Base-by-base conservation (phyloP, 2,797 vertebrate species). In the Sus cebifrons region DNA sequence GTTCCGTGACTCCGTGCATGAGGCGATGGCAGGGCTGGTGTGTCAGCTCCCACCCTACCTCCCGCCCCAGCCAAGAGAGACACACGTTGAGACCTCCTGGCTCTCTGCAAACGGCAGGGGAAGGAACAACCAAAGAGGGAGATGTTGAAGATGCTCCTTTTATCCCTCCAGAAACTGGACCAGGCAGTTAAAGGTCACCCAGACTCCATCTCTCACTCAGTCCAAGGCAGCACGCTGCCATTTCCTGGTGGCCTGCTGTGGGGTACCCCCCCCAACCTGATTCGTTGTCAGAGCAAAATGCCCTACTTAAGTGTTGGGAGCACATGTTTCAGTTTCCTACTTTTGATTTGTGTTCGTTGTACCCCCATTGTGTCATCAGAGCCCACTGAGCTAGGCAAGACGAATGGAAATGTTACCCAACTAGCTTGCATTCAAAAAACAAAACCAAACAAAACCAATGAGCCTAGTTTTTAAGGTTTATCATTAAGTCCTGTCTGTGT, bases 11-110 rank as follows among this genome's bases (percentile, higher is more conserved):
- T 17, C 54, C 27, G 27, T 6, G 29, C 13, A 13, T 3, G 16
- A 40, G 25, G 25, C 11, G 3, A 12, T 0, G 3, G 1, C 0
- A 0, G 1, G 32, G 1, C 3, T 6, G 23, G 5, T 0, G 18
- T 6, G 1, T 3, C 0, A 6, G 2, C 16, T n/a, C 12, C 6
- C 8, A 2, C 2, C 8, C 18, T 2, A 60, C 0, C 1, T 4
- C 25, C 4, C 15, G 13, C 6, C 56, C 3, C 12, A 1, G 2
- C 56, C 17, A 10, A 18, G 21, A n/a, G 10, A 27, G 3, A 83
- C 1, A 25, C 49, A 17, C 10, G 0, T 40, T 58, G 9, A 13
- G 10, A 3, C 8, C 2, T 18, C 1, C 10, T 8, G 3, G 12
- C 10, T 20, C 21, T 23, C 2, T 4, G 6, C 3, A 49, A 20